Evolutionary conservation across 2,888 invertebrate genomes (phyloP).

Genomic region (Leptura quadrifasciata): DNA sequence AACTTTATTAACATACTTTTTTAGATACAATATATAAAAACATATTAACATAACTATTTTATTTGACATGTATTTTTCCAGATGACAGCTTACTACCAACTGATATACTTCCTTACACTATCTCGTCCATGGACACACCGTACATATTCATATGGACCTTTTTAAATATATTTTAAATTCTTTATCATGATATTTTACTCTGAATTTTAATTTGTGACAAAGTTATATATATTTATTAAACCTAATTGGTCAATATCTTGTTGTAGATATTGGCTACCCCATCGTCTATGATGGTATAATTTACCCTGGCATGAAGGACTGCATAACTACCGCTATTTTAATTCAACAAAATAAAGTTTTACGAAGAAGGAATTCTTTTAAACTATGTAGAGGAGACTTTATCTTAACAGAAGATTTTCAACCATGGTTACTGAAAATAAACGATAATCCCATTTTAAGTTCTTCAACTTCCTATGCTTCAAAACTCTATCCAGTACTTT

Average conservation of each 20-base stretch:
- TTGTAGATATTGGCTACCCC: slow-evolving; percentile 76
- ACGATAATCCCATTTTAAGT: slow-evolving; percentile 90
- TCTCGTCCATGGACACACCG: too few species aligned
- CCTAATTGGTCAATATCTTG: slow-evolving; percentile 68
- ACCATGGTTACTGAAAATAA: slow-evolving; percentile 95
- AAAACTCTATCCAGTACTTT: slow-evolving; percentile 85
- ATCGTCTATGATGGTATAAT: slow-evolving; percentile 84
- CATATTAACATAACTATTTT: too few species aligned
- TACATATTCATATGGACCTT: too few species aligned
- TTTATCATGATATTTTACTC: too few species aligned
- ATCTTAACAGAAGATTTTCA: slow-evolving; percentile 89
- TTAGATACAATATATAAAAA: too few species aligned
- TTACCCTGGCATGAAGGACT: slow-evolving; percentile 90
- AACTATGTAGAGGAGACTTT: slow-evolving; percentile 95
- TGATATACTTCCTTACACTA: too few species aligned
- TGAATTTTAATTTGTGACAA: too few species aligned
- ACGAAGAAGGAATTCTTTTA: slow-evolving; percentile 85
- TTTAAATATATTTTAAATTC: too few species aligned
- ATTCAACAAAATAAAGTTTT: slow-evolving; percentile 85
- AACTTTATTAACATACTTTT: too few species aligned
- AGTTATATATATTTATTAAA: too few species aligned
- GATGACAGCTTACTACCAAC: too few species aligned
- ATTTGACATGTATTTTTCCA: too few species aligned
- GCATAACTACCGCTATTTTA: slow-evolving; percentile 87
- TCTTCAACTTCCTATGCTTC: slow-evolving; percentile 90